Conservation (phyloP, 2,113 vertebrate genomes). For the Onychostruthus taczanowskii region DNA sequence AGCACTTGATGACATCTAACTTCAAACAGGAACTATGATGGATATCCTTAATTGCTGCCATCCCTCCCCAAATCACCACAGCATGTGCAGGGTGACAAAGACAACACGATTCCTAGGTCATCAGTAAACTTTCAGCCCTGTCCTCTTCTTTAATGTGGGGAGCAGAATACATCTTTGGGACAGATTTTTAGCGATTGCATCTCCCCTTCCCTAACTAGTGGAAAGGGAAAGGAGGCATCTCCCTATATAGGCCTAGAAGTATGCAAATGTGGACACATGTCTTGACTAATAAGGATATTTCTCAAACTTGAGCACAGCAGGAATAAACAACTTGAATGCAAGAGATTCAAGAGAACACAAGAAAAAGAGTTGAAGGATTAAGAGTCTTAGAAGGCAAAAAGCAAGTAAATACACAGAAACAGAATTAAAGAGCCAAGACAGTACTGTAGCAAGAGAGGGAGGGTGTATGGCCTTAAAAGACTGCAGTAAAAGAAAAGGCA, state of each 20-base stretch:
- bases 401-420: neutral
- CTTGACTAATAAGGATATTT: neutral
- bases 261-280: neutral
- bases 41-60: conserved; percentile 2
- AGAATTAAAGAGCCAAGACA: neutral
- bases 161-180: neutral
- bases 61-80: neutral
- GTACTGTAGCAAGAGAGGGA: neutral
- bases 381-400: neutral
- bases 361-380: neutral
- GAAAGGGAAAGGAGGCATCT: neutral
- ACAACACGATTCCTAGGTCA: neutral
- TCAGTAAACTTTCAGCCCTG: neutral
- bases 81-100: neutral
- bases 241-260: neutral
- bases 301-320: neutral
- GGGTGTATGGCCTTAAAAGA: neutral
- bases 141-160: neutral
- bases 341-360: neutral
- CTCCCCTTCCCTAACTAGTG: neutral
- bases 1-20: neutral
- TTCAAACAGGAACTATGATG: neutral
- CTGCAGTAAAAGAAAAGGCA: neutral
- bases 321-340: neutral
- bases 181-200: neutral